Percentiles rank a stretch among this genome's conserved stretches.
phyloP scores from a whole-genome alignment of 2,888 invertebrate species.

The Neoscelio sp. region DNA sequence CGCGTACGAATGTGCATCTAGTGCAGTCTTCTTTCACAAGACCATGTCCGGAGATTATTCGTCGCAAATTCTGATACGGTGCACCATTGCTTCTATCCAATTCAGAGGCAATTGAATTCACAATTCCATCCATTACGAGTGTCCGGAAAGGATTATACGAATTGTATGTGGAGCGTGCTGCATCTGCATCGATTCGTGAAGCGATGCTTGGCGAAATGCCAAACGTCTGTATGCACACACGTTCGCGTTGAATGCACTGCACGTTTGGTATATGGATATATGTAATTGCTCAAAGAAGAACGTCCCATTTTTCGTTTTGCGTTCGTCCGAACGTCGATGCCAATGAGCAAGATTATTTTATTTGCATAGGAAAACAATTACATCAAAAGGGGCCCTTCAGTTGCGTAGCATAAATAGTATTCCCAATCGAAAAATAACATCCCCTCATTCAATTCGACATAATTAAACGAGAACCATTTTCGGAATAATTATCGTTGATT shows the following conservation, averaged over 20 bases:
- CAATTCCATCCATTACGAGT: conserved; percentile 80
- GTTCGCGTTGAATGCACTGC: conserved; percentile 61
- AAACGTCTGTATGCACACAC: conserved; percentile 67
- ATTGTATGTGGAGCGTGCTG: conserved; percentile 77
- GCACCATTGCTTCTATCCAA: conserved; percentile 70
- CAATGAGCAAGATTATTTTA: conserved; percentile 57
- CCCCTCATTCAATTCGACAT: too few species aligned
- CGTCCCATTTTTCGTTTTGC: conserved; percentile 49
- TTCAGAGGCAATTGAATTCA: conserved; percentile 82
- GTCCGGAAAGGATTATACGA: conserved; percentile 81
- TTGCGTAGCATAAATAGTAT: conserved; percentile 3
- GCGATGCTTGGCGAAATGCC: conserved; percentile 65
- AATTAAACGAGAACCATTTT: too few species aligned
- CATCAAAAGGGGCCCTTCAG: conserved; percentile 3
- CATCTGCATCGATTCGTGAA: conserved; percentile 78
- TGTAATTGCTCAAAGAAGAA: conserved; percentile 63
- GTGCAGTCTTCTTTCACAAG: conserved; percentile 65
- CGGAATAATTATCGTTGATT: too few species aligned
- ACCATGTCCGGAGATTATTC: conserved; percentile 65
- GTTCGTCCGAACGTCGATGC: conserved; percentile 43
- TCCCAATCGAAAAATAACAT: conserved; percentile 2
- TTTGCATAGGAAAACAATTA: conserved; percentile 47
- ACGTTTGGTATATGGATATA: conserved; percentile 59
- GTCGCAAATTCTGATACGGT: conserved; percentile 67
- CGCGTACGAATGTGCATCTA: conserved; percentile 65